Base-by-base conservation (phyloP, 2,113 vertebrate genomes). In the Bothrops jararaca region DNA sequence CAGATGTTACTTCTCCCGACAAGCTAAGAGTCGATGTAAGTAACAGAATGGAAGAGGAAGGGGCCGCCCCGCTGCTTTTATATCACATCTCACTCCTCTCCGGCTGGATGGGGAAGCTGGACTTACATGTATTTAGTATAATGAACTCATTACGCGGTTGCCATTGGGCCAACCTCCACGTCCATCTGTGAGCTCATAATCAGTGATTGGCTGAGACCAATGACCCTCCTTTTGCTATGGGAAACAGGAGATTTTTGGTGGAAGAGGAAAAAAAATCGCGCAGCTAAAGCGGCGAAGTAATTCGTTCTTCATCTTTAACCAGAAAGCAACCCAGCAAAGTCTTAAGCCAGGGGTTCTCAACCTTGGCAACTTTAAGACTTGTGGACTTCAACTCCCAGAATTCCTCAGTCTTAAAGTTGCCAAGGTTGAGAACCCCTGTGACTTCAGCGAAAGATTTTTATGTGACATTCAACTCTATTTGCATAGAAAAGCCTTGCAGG, bases 1-100 rank as follows among this genome's bases (percentile, higher is more conserved):
- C 45, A 85, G 92, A 48, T 92, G 97, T 97, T 97, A 97, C 97
- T 90, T 97, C 97, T 94, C 97, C 91, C 97, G 96, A 97, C 97
- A 97, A 95, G 97, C 96, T 96, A 97, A 96, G 97, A 96, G 97
- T 97, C 97, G 97, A 97, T 96, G 97, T 97, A 96, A 97, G 97
- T 97, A 97, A 97, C 97, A 90, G 96, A 97, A 94, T 97, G 94
- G 58, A 69, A 48, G 3, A 85, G 90, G 94, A 89, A 45, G 93
- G 90, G 56, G 7, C 54, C 29, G 80, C 93, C 90, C 90, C 90
- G 93, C 10, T 50, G 94, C 93, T 26, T 57, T 52, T 42, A 91
- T 58, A 90, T 34, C 13, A 50, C 69, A 92, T 89, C 94, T 90
- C 96, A 96, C 93, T 23, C 95, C 93, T 23, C 95, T 34, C 52